Conservation (phyloP, 1,140 invertebrate species). For the Lutraria rhynchaena region DNA sequence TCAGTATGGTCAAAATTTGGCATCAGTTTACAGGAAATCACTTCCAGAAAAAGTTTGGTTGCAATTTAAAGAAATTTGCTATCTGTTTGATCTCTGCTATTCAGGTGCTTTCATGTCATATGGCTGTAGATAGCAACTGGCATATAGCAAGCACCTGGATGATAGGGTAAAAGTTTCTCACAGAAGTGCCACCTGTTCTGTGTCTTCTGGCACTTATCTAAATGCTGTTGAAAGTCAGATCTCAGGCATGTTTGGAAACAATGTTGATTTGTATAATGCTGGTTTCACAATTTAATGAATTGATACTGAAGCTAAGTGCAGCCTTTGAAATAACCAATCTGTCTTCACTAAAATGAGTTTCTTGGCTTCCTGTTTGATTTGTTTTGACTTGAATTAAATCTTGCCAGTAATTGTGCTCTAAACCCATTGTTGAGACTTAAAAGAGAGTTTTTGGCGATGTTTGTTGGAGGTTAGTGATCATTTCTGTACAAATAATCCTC, state of each 20-base stretch:
- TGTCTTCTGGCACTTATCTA: constrained; percentile 2
- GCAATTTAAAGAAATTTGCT: background rate
- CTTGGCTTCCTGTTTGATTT: too few species aligned
- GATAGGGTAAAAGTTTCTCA: constrained; percentile 21
- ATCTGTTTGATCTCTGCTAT: constrained; percentile 35
- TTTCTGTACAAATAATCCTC: too few species aligned
- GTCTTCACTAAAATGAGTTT: too few species aligned
- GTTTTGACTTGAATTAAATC: too few species aligned
- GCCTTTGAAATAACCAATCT: too few species aligned
- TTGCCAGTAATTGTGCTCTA: too few species aligned
- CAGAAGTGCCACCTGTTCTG: constrained; percentile 1
- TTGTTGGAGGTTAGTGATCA: too few species aligned
- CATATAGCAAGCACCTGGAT: constrained; percentile 34
- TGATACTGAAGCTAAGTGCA: background rate
- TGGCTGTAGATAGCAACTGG: background rate
- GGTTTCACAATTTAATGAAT: background rate
- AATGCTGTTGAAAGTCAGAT: too few species aligned
- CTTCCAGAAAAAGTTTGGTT: background rate
- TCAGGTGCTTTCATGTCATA: constrained; percentile 10
- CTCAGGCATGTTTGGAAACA: too few species aligned
- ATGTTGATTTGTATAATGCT: too few species aligned
- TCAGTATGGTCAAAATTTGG: constrained; percentile 23
- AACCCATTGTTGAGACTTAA: too few species aligned
- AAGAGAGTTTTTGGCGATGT: too few species aligned
- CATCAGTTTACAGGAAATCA: background rate